These are phyloP conservation scores for Rutpela maculata DNA, from an alignment of 2,888 invertebrate species.

Conservation along the genomic window DNA sequence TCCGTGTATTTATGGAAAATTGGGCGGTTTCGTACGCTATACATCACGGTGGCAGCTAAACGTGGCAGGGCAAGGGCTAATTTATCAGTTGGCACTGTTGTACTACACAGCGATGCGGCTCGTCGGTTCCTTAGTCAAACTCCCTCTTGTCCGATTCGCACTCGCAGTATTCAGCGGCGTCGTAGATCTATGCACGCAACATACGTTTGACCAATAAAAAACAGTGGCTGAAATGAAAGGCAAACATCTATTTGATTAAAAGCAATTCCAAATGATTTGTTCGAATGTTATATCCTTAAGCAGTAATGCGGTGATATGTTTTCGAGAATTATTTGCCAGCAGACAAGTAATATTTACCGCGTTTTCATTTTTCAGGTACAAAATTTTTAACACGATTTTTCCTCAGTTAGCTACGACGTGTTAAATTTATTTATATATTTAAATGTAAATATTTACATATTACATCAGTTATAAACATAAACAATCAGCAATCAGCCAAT, in stretches of 20 bases:
- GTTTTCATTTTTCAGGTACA: too few species aligned
- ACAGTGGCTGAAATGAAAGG: background rate
- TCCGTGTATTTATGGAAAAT: constrained; percentile 61
- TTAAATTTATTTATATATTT: too few species aligned
- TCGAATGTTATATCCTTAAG: too few species aligned
- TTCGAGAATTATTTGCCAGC: too few species aligned
- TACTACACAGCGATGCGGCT: constrained; percentile 49
- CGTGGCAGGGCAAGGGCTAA: constrained; percentile 55
- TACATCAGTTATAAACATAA: too few species aligned
- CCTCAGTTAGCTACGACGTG: too few species aligned
- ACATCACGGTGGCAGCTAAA: constrained; percentile 55
- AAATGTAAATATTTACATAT: too few species aligned
- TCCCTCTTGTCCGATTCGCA: constrained; percentile 38
- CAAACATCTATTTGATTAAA: background rate
- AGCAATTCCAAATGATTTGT: background rate
- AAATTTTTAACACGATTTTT: too few species aligned
- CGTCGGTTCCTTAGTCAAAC: constrained; percentile 43
- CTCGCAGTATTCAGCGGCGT: background rate
- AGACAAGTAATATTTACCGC: too few species aligned
- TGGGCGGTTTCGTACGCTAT: constrained; percentile 60
- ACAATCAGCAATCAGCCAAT: too few species aligned
- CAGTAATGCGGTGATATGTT: too few species aligned
- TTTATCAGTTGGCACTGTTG: constrained; percentile 55
- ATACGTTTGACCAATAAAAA: background rate
- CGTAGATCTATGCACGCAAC: background rate